A percentile compares a stretch with the other conserved stretches of the same genome.
phyloP scores from a whole-genome alignment of 2,888 invertebrate species.

The Eledona agricola region DNA sequence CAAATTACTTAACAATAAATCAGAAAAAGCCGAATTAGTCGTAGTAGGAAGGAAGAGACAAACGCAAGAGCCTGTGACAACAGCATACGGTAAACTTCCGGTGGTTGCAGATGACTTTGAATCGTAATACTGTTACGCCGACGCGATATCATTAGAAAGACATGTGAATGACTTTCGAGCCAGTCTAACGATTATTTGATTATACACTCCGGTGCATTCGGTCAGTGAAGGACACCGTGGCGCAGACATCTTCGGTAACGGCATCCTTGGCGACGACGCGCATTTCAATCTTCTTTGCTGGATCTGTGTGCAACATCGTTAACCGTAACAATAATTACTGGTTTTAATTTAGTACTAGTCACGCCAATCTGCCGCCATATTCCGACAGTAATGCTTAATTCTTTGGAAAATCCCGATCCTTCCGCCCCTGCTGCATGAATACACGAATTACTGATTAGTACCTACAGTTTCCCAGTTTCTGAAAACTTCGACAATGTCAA shows the following conservation, averaged over 20 bases:
- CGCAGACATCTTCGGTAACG: constrained; percentile 28
- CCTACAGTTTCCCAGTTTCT: too few species aligned
- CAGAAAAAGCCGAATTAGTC: too few species aligned
- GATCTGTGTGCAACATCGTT: constrained; percentile 14
- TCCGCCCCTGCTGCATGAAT: too few species aligned
- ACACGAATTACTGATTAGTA: too few species aligned
- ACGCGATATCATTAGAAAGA: constrained; percentile 41
- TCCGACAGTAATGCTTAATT: too few species aligned
- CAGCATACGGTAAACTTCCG: constrained; percentile 36
- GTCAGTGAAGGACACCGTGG: constrained; percentile 34
- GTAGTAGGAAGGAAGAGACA: constrained; percentile 28
- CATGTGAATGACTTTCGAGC: constrained; percentile 37
- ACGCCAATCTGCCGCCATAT: constrained; percentile 1
- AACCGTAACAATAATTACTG: constrained; percentile 19
- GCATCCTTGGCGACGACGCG: constrained; percentile 15
- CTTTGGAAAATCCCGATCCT: too few species aligned
- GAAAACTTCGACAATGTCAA: too few species aligned
- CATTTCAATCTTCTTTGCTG: constrained; percentile 15
- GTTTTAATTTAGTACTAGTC: constrained; percentile 3
- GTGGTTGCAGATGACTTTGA: constrained; percentile 22
- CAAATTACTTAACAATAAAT: too few species aligned
- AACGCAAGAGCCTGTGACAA: constrained; percentile 36
- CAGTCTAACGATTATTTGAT: constrained; percentile 41
- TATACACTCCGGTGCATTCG: constrained; percentile 40
- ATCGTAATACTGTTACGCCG: constrained; percentile 41